A percentile compares a stretch with the other conserved stretches of the same genome.
phyloP scores from a whole-genome alignment of 2,888 invertebrate species.

The Calameuta idolon region DNA sequence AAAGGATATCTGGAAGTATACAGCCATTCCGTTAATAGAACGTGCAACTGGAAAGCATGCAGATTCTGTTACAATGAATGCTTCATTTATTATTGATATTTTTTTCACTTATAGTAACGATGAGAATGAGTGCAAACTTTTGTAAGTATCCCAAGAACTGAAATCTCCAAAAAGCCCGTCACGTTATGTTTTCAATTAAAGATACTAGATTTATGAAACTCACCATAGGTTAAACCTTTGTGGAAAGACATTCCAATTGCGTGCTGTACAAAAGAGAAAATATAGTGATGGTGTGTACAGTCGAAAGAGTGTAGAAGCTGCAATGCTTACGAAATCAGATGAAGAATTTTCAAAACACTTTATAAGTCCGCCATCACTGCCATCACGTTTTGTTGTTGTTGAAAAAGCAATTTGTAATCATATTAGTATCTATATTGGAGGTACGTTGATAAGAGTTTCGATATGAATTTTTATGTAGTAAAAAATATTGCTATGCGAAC shows the following conservation, averaged over 20 bases:
- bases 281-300: slow-evolving; percentile 72
- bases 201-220: background rate
- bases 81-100: slow-evolving; percentile 73
- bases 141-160: slow-evolving; percentile 60
- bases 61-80: slow-evolving; percentile 70
- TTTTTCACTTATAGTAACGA: slow-evolving; percentile 69
- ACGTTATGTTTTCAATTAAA: background rate
- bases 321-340: slow-evolving; percentile 68
- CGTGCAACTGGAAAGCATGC: slow-evolving; percentile 69
- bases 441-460: slow-evolving; percentile 58
- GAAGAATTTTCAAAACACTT: slow-evolving; percentile 69
- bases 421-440: slow-evolving; percentile 75
- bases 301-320: slow-evolving; percentile 74
- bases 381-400: slow-evolving; percentile 65
- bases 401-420: slow-evolving; percentile 71
- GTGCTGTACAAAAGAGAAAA: slow-evolving; percentile 63
- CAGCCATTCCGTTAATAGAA: slow-evolving; percentile 74
- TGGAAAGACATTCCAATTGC: slow-evolving; percentile 66
- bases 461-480: slow-evolving; percentile 41
- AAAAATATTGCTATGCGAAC: background rate
- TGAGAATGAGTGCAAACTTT: slow-evolving; percentile 71
- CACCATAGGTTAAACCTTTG: slow-evolving; percentile 66
- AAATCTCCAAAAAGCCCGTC: background rate
- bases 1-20: slow-evolving; percentile 87
- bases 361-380: slow-evolving; percentile 70